These are phyloP conservation scores for Cristatella mucedo DNA, from an alignment of 2,888 invertebrate genomes.

Conservation along the genomic window DNA sequence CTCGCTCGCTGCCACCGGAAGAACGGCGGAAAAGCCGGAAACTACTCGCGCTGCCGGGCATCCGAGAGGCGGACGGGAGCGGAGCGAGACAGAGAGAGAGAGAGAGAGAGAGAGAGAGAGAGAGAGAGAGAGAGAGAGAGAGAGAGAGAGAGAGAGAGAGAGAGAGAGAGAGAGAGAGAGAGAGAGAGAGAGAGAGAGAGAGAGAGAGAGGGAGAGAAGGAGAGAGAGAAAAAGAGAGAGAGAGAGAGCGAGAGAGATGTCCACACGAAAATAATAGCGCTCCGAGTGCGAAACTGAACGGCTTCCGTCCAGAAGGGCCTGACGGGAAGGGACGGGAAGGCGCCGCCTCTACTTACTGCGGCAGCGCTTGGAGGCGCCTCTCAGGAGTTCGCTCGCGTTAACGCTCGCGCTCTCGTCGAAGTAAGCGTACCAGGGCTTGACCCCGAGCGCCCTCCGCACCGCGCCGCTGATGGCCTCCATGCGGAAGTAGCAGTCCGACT, in stretches of 20 bases:
- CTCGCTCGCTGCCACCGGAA: too few species aligned
- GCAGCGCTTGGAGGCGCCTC: neutral
- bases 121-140: constrained; percentile 10
- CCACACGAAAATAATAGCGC: neutral
- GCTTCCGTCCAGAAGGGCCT: neutral
- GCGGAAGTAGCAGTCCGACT: constrained; percentile 51
- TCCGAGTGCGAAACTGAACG: neutral
- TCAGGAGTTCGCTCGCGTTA: neutral
- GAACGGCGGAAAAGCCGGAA: too few species aligned
- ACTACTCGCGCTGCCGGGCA: too few species aligned
- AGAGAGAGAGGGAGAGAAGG: neutral
- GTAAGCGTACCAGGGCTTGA: neutral
- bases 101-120: constrained; percentile 9
- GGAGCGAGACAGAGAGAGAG: neutral
- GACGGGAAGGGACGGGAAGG: neutral
- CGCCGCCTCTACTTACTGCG: neutral
- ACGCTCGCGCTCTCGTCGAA: neutral
- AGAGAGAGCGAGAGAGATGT: constrained; percentile 12
- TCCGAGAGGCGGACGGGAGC: neutral
- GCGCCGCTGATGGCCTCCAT: constrained; percentile 48
- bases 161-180: neutral
- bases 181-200: constrained; percentile 3
- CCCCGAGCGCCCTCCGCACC: too few species aligned
- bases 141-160: constrained; percentile 11
- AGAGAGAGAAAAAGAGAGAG: neutral